Conservation (phyloP, 2,797 vertebrate species). For the Simalia tracyae region DNA sequence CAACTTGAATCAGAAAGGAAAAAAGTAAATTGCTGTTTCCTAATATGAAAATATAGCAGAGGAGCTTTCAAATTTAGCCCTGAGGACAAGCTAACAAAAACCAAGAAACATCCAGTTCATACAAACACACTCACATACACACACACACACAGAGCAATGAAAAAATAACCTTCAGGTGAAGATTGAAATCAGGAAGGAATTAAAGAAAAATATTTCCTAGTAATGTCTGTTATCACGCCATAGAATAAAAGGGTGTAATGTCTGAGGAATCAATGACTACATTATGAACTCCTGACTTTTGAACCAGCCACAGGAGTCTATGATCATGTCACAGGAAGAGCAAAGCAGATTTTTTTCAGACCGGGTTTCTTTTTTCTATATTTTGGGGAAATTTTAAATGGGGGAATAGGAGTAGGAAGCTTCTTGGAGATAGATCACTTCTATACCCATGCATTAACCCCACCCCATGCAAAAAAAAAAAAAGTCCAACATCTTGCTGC, state of each 20-base stretch:
- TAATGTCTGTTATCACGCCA: not conserved
- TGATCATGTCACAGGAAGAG: not conserved
- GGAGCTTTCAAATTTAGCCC: not conserved
- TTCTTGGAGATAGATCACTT: not conserved
- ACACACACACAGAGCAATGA: not conserved
- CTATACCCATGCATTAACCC: not conserved
- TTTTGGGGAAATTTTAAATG: not conserved
- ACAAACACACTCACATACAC: not conserved
- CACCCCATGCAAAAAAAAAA: not conserved
- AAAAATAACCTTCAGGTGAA: not conserved
- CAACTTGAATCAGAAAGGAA: not conserved
- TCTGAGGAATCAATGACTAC: not conserved
- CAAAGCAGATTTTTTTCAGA: not conserved
- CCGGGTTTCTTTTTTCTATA: not conserved
- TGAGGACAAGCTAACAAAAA: not conserved
- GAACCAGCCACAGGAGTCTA: not conserved
- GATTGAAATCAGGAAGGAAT: not conserved
- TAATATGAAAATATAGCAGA: not conserved
- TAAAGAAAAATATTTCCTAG: not conserved
- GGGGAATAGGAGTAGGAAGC: not conserved
- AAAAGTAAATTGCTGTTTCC: not conserved
- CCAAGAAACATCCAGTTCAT: not conserved
- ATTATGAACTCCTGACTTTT: not conserved
- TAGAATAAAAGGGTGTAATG: not conserved
- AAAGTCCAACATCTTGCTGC: not conserved